phyloP scores from a whole-genome alignment of 2,888 invertebrate genomes.

The Actias luna region DNA sequence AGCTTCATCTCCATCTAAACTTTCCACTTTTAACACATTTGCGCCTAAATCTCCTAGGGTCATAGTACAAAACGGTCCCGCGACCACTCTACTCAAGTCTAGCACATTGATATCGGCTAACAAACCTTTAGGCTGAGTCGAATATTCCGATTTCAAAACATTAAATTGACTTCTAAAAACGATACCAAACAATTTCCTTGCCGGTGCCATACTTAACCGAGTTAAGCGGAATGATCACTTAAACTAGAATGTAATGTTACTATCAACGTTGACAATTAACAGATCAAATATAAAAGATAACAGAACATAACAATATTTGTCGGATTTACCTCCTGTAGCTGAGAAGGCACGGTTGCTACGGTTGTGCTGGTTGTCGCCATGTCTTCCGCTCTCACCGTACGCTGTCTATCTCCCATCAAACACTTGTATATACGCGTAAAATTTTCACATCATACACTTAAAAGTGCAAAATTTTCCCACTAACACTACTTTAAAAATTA shows the following conservation, averaged over 20 bases:
- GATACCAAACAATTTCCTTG: constrained; percentile 31
- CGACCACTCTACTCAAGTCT: constrained; percentile 93
- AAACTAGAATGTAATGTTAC: constrained; percentile 20
- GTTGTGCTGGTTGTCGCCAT: constrained; percentile 76
- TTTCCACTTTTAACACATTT: constrained; percentile 95
- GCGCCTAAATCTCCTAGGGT: constrained; percentile 95
- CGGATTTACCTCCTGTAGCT: constrained; percentile 61
- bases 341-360: constrained; percentile 64
- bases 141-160: constrained; percentile 37
- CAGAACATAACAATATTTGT: constrained; percentile 29
- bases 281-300: constrained; percentile 61
- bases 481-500: constrained; percentile 24
- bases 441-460: constrained; percentile 47
- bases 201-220: constrained; percentile 33
- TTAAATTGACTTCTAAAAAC: constrained; percentile 33
- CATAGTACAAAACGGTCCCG: constrained; percentile 98
- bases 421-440: constrained; percentile 27
- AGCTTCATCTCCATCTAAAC: constrained; percentile 91
- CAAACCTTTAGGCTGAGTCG: constrained; percentile 73
- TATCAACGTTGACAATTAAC: constrained; percentile 38
- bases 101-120: constrained; percentile 87
- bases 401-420: constrained; percentile 69
- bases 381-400: constrained; percentile 48
- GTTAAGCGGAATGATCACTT: constrained; percentile 22
- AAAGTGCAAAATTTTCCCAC: constrained; percentile 22